Evolutionary conservation across 92 coral and sea anemone genomes (phyloP).

Genomic region (Zoanthus sociatus): DNA sequence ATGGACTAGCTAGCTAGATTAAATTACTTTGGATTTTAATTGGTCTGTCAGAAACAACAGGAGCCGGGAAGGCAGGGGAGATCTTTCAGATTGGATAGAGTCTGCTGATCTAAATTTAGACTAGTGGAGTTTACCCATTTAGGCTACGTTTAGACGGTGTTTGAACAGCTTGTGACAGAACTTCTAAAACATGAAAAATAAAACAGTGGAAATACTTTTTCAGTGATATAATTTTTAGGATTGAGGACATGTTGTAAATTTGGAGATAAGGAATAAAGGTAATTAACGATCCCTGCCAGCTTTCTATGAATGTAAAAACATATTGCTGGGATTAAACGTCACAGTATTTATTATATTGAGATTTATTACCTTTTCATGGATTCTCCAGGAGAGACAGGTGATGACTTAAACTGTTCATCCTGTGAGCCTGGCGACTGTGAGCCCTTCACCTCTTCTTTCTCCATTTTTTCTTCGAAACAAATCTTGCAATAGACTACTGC

Average conservation of each 20-base stretch:
- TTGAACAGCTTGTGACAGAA: background rate
- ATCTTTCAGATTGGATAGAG: no score
- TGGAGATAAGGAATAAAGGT: constrained; percentile 5
- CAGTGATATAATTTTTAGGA: background rate
- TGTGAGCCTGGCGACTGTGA: constrained; percentile 17
- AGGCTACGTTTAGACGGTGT: no score
- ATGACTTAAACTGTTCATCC: constrained; percentile 20
- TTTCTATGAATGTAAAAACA: constrained; percentile 17
- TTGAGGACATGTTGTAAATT: constrained; percentile 9
- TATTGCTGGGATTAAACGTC: constrained; percentile 2
- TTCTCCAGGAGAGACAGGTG: constrained; percentile 33
- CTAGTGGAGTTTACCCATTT: no score
- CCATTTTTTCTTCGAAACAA: constrained; percentile 33
- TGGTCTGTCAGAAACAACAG: no score
- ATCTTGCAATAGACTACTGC: constrained; percentile 27
- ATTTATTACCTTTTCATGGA: constrained; percentile 18
- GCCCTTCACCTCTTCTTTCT: constrained; percentile 20
- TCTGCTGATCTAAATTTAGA: no score
- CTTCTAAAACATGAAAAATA: background rate
- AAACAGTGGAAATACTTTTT: background rate
- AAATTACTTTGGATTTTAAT: no score
- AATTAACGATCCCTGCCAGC: constrained; percentile 14
- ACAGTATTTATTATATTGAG: constrained; percentile 24
- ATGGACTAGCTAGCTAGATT: no score
- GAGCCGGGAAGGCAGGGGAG: no score